phyloP scores from a whole-genome alignment of 2,113 vertebrate species.

The Mormyrus lacerda region DNA sequence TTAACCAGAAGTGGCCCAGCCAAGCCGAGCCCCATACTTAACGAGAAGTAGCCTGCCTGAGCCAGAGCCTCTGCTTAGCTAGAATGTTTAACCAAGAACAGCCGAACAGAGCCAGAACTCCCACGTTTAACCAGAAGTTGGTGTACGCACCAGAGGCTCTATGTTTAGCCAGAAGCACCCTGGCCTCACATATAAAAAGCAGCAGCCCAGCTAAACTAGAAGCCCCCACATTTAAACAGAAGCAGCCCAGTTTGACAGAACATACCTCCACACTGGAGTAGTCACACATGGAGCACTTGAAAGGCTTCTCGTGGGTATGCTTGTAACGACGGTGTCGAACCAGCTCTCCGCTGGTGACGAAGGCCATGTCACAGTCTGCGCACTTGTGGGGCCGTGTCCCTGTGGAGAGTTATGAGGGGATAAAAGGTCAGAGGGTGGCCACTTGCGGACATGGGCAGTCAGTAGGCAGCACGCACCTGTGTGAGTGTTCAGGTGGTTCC shows the following conservation, averaged over 20 bases:
- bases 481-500: conserved; percentile 96
- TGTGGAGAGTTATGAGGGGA: conserved; percentile 39
- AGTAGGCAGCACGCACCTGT: conserved; percentile 63
- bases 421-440: background rate
- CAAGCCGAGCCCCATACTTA: background rate
- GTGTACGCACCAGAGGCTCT: background rate
- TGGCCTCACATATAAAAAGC: background rate
- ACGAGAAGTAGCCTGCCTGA: background rate
- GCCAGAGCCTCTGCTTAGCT: background rate
- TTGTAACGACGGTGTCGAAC: conserved; percentile 96
- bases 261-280: conserved; percentile 78
- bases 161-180: background rate
- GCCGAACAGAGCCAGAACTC: background rate
- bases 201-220: background rate
- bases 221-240: background rate
- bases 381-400: conserved; percentile 97
- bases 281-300: conserved; percentile 98
- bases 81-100: background rate
- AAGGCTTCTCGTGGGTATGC: conserved; percentile 96
- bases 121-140: background rate
- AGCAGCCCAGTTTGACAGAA: background rate
- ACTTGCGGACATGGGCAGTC: background rate
- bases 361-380: conserved; percentile 96
- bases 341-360: conserved; percentile 93
- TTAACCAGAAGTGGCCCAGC: background rate